A percentile compares a stretch with the other conserved stretches of the same genome.
phyloP scores from a whole-genome alignment of 2,113 vertebrate genomes.

The Pteropus alecto region DNA sequence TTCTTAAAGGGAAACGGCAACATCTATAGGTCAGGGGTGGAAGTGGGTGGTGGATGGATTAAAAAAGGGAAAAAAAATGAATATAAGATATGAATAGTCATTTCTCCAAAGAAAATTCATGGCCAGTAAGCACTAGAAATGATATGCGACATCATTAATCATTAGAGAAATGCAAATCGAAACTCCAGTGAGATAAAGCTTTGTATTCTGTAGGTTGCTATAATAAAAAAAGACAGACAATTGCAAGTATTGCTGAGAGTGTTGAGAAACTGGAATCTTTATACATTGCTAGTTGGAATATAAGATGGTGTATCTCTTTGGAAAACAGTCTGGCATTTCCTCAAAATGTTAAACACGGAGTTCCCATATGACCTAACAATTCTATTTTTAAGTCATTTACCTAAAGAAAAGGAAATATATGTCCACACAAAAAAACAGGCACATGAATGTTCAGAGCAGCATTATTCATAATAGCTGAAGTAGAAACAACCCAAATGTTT shows the following conservation, averaged over 20 bases:
- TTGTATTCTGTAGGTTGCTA: not conserved
- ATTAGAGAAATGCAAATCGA: not conserved
- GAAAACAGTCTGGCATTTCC: not conserved
- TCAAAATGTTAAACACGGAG: not conserved
- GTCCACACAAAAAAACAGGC: not conserved
- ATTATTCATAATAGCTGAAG: not conserved
- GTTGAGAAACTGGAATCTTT: not conserved
- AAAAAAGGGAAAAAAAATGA: not conserved
- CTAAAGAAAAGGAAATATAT: not conserved
- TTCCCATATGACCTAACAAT: not conserved
- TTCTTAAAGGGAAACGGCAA: too few relatives aligned
- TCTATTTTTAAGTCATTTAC: not conserved
- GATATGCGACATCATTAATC: not conserved
- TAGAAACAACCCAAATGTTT: not conserved
- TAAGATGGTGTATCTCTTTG: not conserved
- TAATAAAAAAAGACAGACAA: not conserved
- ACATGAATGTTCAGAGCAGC: not conserved
- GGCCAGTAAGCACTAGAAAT: not conserved
- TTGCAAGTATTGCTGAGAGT: not conserved
- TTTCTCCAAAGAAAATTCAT: slow-evolving; percentile 23
- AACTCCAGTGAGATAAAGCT: not conserved
- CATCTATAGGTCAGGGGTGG: too few relatives aligned
- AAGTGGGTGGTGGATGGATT: too few relatives aligned
- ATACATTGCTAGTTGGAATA: not conserved
- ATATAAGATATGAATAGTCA: not conserved